Evolutionary conservation across 1,140 invertebrate species (phyloP).

Genomic region (Andrena cerasifolii): DNA sequence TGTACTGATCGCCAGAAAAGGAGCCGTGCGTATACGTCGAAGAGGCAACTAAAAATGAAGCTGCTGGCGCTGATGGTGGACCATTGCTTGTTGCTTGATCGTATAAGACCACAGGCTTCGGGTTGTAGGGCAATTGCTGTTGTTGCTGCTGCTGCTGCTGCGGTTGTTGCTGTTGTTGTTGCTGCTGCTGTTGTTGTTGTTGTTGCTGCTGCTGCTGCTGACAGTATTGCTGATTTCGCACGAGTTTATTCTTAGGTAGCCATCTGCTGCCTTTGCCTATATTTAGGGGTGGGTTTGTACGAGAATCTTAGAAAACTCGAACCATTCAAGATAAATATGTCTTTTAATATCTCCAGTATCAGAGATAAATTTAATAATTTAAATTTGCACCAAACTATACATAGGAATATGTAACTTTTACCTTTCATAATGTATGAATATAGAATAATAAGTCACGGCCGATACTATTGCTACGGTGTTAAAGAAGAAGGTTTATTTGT

Average conservation of each 20-base stretch:
- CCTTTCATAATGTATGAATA: no score
- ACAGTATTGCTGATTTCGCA: constrained; percentile 60
- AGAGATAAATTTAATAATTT: no score
- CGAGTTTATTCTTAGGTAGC: constrained; percentile 69
- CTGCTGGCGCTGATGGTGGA: constrained; percentile 50
- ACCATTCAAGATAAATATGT: background rate
- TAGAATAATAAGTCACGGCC: no score
- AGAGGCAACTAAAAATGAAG: constrained; percentile 68
- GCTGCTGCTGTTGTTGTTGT: constrained; percentile 64
- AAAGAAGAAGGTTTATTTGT: no score
- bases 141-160: constrained; percentile 54
- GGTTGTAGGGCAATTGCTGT: constrained; percentile 69
- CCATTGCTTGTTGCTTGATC: constrained; percentile 65
- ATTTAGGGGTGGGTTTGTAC: constrained; percentile 34
- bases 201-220: constrained; percentile 63
- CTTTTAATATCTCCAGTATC: no score
- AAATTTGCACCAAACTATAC: no score
- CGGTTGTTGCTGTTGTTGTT: constrained; percentile 62
- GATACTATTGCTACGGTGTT: no score
- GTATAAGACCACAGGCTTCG: constrained; percentile 69
- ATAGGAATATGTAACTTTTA: no score
- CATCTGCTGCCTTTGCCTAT: constrained; percentile 70
- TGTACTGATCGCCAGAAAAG: constrained; percentile 68
- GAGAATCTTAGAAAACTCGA: constrained; percentile 22
- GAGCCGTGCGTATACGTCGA: constrained; percentile 65